A percentile compares a stretch with the other conserved stretches of the same genome.
Evolutionary conservation across 2,113 vertebrate genomes (phyloP).

Genomic region (Cryptotis parvus): DNA sequence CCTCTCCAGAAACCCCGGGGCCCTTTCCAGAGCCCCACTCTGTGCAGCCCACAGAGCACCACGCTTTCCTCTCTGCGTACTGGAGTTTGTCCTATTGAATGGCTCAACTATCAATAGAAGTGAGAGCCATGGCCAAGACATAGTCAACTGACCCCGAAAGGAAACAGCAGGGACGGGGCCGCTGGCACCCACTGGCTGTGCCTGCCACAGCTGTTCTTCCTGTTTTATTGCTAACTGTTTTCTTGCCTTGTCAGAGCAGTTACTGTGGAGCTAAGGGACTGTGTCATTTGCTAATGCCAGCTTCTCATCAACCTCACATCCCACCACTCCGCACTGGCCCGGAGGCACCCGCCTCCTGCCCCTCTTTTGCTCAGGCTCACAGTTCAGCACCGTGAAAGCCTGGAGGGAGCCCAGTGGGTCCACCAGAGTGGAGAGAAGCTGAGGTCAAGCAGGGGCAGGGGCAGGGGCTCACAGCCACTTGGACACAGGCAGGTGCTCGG

Average conservation of each 20-base stretch:
- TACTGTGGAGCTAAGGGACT: background rate
- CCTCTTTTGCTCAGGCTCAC: no score
- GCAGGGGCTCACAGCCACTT: no score
- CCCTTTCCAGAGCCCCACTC: no score
- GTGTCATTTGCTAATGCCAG: background rate
- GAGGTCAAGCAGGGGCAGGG: no score
- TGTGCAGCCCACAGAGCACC: conserved; percentile 59
- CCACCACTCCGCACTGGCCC: no score
- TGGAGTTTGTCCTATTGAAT: conserved; percentile 76
- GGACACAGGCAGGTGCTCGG: no score
- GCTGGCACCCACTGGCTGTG: no score
- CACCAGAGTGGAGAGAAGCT: no score
- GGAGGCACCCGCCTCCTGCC: background rate
- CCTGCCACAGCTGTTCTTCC: background rate
- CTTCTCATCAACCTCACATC: no score
- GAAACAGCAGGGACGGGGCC: background rate
- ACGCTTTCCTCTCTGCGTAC: conserved; percentile 65
- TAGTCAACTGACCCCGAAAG: conserved; percentile 55
- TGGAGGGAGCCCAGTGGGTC: no score
- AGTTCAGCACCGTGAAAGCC: no score
- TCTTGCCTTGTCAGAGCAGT: conserved; percentile 53
- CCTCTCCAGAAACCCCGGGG: no score
- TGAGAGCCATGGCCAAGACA: conserved; percentile 56
- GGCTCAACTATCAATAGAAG: conserved; percentile 60
- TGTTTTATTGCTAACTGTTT: conserved; percentile 59